phyloP scores from a whole-genome alignment of 2,888 invertebrate genomes.

The Anthrax anthrax region DNA sequence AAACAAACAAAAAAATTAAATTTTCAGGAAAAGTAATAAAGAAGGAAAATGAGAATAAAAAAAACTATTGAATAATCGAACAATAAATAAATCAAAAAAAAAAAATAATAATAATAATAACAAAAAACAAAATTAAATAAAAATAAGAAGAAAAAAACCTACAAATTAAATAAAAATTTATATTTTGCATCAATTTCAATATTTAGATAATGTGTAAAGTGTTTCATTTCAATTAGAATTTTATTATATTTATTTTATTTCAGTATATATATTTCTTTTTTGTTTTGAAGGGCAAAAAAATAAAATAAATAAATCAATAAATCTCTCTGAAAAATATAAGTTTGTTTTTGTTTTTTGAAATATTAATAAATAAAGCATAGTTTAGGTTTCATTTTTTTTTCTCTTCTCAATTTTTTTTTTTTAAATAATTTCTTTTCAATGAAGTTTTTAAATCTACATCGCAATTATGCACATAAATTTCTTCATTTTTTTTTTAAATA shows the following conservation, averaged over 20 bases:
- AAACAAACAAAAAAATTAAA: not conserved
- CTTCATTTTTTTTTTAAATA: not conserved
- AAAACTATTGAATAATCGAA: not conserved
- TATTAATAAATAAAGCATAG: slow-evolving; percentile 10
- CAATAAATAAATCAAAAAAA: not conserved
- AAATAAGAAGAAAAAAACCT: too few relatives aligned
- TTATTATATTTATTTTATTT: too few relatives aligned
- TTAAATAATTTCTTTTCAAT: not conserved
- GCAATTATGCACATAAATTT: slow-evolving; percentile 6
- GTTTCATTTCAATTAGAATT: too few relatives aligned
- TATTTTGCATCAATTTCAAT: too few relatives aligned
- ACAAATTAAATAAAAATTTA: too few relatives aligned
- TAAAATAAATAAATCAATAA: too few relatives aligned
- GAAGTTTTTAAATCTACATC: slow-evolving; percentile 7
- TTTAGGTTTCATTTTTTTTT: slow-evolving; percentile 4
- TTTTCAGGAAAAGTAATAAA: not conserved
- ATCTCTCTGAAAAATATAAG: slow-evolving; percentile 9
- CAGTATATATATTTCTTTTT: too few relatives aligned
- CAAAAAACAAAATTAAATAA: too few relatives aligned
- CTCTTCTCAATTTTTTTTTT: too few relatives aligned
- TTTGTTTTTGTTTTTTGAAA: too few relatives aligned
- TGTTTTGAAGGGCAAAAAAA: not conserved
- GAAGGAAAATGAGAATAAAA: not conserved
- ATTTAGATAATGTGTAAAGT: too few relatives aligned
- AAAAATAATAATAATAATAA: too few relatives aligned